Base-by-base conservation (phyloP, 2,113 vertebrate species). In the Dendrocopos noguchii region DNA sequence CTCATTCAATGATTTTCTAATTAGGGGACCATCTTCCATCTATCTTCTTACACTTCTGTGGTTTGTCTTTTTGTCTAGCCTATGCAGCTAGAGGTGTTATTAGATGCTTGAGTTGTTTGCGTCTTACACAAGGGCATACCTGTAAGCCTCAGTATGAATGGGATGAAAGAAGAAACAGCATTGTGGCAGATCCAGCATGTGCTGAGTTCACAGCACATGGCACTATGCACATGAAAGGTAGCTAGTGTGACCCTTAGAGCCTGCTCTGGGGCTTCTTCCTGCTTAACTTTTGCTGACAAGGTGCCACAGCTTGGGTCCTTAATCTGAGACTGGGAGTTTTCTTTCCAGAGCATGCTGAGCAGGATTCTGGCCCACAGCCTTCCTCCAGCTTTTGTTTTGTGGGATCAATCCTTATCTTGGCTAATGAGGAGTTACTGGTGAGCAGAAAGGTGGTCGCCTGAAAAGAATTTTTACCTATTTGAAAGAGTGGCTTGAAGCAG, bases 121-220 rank as follows among this genome's bases (percentile, higher is more conserved):
- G 28, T 27, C n/a, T 80, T n/a, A 17, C 9, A 6, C 12, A 60
- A 86, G 46, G 28, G 7, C 15, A 33, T 55, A 47, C 4, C 6
- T 1, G 1, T 65, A 19, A 94, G 20, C 63, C 39, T 46, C 5
- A 29, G 4, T 39, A 39, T 47, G 34, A 71, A 44, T 3, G 1
- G 87, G 55, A 29, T 36, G 8, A 66, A 76, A 28, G 13, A 60
- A 65, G 59, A 88, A 64, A 70, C 31, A 34, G 34, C 0, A 1
- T 24, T 18, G 24, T 25, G 66, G 33, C 7, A 8, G 18, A 16
- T 55, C 42, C 42, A 59, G 66, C 19, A 4, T 13, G 4, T n/a
- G 8, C 9, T 0, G 1, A 36, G 16, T 36, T 74, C 31, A 28
- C 2, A 3, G 5, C 19, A 25, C 21, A 2, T 8, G 15, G 14